These are phyloP conservation scores for Idaea dimidiata DNA, from an alignment of 2,888 invertebrate genomes.

Conservation along the genomic window DNA sequence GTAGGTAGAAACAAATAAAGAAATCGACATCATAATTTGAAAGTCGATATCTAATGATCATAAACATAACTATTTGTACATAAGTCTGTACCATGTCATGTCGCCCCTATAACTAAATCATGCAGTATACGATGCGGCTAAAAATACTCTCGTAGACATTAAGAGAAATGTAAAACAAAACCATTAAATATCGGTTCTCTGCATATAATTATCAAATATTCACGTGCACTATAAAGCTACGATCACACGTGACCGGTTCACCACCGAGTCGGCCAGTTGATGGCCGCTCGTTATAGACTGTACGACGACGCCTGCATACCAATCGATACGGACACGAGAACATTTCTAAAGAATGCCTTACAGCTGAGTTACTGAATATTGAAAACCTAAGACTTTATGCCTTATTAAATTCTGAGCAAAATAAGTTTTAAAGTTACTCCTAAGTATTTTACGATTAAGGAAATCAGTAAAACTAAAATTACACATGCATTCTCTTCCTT, in stretches of 20 bases:
- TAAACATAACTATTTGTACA: no score
- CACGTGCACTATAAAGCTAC: slow-evolving; percentile 7
- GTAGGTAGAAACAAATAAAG: no score
- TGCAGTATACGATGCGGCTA: neutral
- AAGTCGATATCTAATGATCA: no score
- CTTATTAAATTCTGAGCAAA: neutral
- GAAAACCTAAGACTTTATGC: neutral
- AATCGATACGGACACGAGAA: slow-evolving; percentile 11
- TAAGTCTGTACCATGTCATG: no score
- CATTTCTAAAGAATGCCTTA: neutral
- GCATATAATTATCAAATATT: neutral
- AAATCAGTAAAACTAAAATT: neutral
- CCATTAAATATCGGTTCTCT: neutral
- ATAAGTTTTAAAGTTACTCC: neutral
- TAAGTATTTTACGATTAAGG: neutral
- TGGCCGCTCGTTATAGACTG: slow-evolving; percentile 26
- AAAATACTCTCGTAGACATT: no score
- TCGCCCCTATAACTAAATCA: no score
- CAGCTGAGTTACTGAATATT: neutral
- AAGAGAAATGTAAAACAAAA: no score
- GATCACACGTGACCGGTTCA: slow-evolving; percentile 23
- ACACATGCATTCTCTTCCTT: neutral
- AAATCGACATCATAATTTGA: no score
- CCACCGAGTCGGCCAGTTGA: slow-evolving; percentile 7
- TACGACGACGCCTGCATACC: slow-evolving; percentile 20